Evolutionary conservation across 2,113 vertebrate species (phyloP).

Genomic region (Tupaia tana): DNA sequence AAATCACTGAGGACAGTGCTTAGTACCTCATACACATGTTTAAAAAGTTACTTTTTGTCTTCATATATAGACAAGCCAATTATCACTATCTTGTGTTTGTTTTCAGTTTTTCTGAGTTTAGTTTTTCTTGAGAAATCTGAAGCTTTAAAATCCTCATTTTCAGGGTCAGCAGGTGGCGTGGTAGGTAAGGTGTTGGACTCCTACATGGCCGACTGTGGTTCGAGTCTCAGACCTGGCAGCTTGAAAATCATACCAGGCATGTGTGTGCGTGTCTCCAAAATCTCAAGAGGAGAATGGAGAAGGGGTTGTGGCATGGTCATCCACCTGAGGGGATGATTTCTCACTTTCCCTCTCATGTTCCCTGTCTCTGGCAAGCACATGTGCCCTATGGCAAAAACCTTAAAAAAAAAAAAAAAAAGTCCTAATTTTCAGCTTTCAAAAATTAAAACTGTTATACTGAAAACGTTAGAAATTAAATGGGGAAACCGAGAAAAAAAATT

Average conservation of each 20-base stretch:
- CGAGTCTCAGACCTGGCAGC: no score
- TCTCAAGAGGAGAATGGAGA: no score
- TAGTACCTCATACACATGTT: background rate
- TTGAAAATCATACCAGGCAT: no score
- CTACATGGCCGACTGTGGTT: no score
- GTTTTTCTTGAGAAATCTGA: background rate
- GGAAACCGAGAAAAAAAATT: background rate
- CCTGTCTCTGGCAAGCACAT: no score
- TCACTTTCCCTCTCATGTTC: no score
- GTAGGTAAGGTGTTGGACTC: no score
- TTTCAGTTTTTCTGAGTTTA: conserved; percentile 39
- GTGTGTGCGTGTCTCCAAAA: no score
- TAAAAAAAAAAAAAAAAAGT: background rate
- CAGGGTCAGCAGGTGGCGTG: background rate
- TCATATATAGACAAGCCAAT: background rate
- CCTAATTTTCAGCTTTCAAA: conserved; percentile 7
- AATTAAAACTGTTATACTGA: background rate
- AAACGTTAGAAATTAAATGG: conserved; percentile 19
- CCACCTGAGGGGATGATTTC: no score
- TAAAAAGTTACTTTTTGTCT: background rate
- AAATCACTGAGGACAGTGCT: background rate
- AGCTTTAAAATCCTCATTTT: background rate
- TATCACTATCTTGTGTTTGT: background rate
- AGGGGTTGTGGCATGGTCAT: no score
- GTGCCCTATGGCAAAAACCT: no score